Conservation (phyloP, 2,888 invertebrate species). For the Pyrgus malvae region DNA sequence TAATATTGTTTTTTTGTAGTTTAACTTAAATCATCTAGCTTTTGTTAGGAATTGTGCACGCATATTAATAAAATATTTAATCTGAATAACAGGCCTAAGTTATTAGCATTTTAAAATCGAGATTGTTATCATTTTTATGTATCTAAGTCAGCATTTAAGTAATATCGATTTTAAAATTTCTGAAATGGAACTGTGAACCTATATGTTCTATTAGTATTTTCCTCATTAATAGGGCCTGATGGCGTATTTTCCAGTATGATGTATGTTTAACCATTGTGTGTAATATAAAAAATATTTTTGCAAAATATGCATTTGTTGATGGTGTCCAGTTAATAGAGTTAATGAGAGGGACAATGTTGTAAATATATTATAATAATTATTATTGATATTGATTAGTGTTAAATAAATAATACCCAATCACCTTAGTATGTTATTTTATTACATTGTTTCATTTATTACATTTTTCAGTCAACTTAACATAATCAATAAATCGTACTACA, state of each 20-base stretch:
- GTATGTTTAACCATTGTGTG: background rate
- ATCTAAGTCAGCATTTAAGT: background rate
- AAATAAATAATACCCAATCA: slow-evolving; percentile 66
- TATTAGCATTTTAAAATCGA: too few relatives aligned
- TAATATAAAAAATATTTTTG: slow-evolving; percentile 17
- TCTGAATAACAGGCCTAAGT: too few relatives aligned
- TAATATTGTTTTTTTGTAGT: too few relatives aligned
- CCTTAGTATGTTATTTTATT: slow-evolving; percentile 40
- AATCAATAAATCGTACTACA: background rate
- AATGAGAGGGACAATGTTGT: slow-evolving; percentile 58
- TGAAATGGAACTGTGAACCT: slow-evolving; percentile 16
- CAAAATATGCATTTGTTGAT: slow-evolving; percentile 60
- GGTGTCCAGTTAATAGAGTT: slow-evolving; percentile 46
- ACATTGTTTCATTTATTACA: background rate
- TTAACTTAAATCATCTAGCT: too few relatives aligned
- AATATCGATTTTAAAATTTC: background rate
- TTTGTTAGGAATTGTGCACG: too few relatives aligned
- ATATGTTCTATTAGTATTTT: background rate
- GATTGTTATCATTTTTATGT: too few relatives aligned
- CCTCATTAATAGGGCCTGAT: background rate
- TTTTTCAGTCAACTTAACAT: slow-evolving; percentile 12
- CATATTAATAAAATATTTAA: background rate
- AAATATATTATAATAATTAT: slow-evolving; percentile 56
- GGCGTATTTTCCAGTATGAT: slow-evolving; percentile 5
- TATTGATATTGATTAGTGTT: slow-evolving; percentile 68